Base-by-base conservation (phyloP, 2,888 invertebrate genomes). In the Pristionchus exspectatus region DNA sequence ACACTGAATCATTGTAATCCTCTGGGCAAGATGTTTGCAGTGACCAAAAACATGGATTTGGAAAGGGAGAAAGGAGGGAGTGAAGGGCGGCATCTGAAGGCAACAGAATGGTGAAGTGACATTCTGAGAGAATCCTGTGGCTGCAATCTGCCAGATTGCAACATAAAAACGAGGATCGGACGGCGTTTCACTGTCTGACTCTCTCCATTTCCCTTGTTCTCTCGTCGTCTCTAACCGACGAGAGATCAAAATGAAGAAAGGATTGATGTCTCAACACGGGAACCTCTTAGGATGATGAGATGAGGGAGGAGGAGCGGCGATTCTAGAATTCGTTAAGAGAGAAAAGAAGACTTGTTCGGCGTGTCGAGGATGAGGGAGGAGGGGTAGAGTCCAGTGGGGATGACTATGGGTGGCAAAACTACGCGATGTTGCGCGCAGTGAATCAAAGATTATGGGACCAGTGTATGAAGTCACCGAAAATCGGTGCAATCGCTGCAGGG, bases 111-210 rank as follows among this genome's bases (percentile, higher is more conserved):
- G 74, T 38, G 38, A 74, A 74, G 74, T 38, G 74, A 38, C 74
- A 74, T 81, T 81, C 81, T 54, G 27, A 81, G 81, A 81, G 74
- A 38, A 21, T 38, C 38, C 30, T 38, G 5, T 7, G 2, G 33
- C 33, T 74, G 74, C 74, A 74, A 81, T 81, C 81, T 74, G 14
- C 2, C 50, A 81, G 81, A 81, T 81, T 81, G 81, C 81, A 81
- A 50, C 81, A 54, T 81, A 44, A 24, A 63, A 56, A 85, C 10
- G 14, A 56, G 18, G 56, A n/a, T 63, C 63, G n/a, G n/a, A 24
- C 63, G 63, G 63, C 1, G 21, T 59, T 0, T 59, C 59, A 18
- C 44, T 50, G 44, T 50, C 10, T 1, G 44, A 9, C 44, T 50
- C 44, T 50, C 44, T 12, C 9, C 1, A 10, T 9, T 50, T 50